Percentiles rank a stretch among this genome's conserved stretches.
These are phyloP conservation scores for Mobula hypostoma DNA, from an alignment of 2,113 vertebrate species.

Conservation along the genomic window DNA sequence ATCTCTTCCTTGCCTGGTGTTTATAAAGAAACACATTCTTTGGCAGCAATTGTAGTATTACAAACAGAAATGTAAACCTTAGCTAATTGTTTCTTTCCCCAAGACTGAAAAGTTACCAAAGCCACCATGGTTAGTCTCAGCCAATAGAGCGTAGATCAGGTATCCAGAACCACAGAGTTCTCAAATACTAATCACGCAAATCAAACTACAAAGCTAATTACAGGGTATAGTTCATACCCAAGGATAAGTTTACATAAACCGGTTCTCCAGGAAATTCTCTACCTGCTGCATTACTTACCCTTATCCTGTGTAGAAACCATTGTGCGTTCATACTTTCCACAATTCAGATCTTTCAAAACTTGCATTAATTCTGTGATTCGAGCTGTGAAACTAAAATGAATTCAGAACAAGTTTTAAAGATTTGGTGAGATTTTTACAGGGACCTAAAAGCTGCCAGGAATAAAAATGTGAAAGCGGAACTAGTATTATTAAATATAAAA, in stretches of 20 bases:
- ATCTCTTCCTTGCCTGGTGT: neutral
- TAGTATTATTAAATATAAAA: neutral
- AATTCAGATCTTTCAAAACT: constrained; percentile 86
- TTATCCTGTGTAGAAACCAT: constrained; percentile 80
- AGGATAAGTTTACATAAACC: neutral
- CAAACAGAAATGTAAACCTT: neutral
- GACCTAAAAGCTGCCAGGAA: neutral
- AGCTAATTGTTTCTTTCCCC: neutral
- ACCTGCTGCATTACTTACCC: constrained; percentile 55
- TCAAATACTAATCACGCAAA: neutral
- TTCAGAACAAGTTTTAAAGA: constrained; percentile 26
- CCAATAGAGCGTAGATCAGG: neutral
- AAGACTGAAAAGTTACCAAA: neutral
- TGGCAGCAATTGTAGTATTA: neutral
- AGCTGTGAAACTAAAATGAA: constrained; percentile 73
- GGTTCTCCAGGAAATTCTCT: neutral
- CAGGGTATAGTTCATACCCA: neutral
- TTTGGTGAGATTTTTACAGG: neutral
- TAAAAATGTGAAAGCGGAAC: neutral
- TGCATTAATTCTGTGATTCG: constrained; percentile 92
- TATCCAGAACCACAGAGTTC: neutral
- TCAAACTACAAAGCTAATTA: neutral
- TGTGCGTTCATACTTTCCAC: constrained; percentile 88
- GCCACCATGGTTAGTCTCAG: neutral
- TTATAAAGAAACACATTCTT: neutral